These are phyloP conservation scores for Nomada hirtipes DNA, from an alignment of 2,888 invertebrate species.

Conservation along the genomic window DNA sequence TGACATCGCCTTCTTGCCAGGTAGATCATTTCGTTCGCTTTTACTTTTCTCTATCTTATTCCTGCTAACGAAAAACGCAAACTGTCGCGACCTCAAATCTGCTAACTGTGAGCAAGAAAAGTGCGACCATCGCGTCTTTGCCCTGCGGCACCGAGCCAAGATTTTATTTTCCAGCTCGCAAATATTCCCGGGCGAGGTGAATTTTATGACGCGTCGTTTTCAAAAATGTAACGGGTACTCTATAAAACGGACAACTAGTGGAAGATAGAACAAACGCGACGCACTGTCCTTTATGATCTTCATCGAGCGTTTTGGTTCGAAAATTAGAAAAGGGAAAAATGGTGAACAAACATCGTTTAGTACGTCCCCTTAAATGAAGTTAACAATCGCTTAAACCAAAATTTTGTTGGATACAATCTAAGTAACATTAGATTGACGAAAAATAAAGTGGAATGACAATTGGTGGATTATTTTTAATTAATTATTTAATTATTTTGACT, in stretches of 20 bases:
- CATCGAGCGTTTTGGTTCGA: neutral
- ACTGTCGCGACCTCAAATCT: slow-evolving; percentile 2
- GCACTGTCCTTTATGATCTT: neutral
- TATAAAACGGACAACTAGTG: too few species aligned
- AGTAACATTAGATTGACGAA: too few species aligned
- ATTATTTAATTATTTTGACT: too few species aligned
- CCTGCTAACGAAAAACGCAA: neutral
- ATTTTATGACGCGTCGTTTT: slow-evolving; percentile 5
- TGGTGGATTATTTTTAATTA: too few species aligned
- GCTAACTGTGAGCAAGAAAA: slow-evolving; percentile 11
- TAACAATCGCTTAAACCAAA: too few species aligned
- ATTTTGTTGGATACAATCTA: too few species aligned
- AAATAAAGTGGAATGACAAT: too few species aligned
- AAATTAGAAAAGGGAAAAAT: neutral
- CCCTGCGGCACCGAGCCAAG: slow-evolving; percentile 23
- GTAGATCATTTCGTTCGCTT: neutral
- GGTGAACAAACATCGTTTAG: neutral
- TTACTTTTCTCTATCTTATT: neutral
- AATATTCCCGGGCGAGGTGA: slow-evolving; percentile 1
- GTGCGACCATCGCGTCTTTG: neutral
- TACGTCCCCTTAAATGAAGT: too few species aligned
- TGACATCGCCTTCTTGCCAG: neutral
- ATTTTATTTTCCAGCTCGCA: slow-evolving; percentile 17
- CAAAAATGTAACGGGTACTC: neutral
- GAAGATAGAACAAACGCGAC: too few species aligned